These are phyloP conservation scores for Malurus elegans DNA, from an alignment of 2,113 vertebrate species.

Conservation along the genomic window DNA sequence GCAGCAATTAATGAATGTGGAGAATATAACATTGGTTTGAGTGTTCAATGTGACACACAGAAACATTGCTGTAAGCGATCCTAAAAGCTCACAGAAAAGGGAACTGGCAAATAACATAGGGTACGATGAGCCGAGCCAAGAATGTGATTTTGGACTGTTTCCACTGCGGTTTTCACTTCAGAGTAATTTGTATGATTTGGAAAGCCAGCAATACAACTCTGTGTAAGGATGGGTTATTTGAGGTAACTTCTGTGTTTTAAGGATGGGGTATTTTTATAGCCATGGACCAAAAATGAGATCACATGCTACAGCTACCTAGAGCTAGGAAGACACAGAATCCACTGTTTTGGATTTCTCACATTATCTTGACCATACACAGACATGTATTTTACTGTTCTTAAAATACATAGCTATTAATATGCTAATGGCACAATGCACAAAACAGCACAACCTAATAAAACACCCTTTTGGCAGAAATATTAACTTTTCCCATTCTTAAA, in stretches of 20 bases:
- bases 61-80: slow-evolving; percentile 64
- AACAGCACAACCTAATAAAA: slow-evolving; percentile 50
- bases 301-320: slow-evolving; percentile 30
- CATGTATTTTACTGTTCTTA: slow-evolving; percentile 29
- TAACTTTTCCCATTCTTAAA: slow-evolving; percentile 40
- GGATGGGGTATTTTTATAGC: slow-evolving; percentile 59
- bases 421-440: neutral
- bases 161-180: slow-evolving; percentile 74
- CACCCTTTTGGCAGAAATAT: slow-evolving; percentile 3
- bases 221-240: slow-evolving; percentile 74
- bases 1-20: slow-evolving; percentile 14
- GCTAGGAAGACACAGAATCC: neutral
- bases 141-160: slow-evolving; percentile 73
- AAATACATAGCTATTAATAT: slow-evolving; percentile 50
- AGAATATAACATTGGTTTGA: slow-evolving; percentile 19
- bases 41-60: slow-evolving; percentile 36
- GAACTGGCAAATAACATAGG: slow-evolving; percentile 60
- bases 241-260: slow-evolving; percentile 71
- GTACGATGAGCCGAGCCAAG: slow-evolving; percentile 69
- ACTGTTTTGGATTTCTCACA: slow-evolving; percentile 21
- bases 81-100: slow-evolving; percentile 58
- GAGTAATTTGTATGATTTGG: slow-evolving; percentile 79
- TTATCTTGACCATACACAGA: slow-evolving; percentile 17
- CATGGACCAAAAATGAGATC: slow-evolving; percentile 33
- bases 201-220: slow-evolving; percentile 72